Evolutionary conservation across 2,113 vertebrate genomes (phyloP).

Genomic region (Phyllostomus discolor): DNA sequence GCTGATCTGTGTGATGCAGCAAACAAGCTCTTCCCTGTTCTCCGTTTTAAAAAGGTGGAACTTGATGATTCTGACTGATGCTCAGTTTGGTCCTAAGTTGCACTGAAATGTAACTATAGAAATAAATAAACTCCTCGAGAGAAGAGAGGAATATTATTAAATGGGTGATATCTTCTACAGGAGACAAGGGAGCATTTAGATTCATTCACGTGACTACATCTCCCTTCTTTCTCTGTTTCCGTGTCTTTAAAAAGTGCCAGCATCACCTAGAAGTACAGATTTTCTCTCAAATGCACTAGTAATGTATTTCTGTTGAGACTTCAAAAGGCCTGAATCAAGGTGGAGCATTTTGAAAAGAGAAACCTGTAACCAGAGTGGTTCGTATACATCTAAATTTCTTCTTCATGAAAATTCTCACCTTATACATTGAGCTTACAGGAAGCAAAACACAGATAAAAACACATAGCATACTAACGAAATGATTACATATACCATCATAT

Average conservation of each 20-base stretch:
- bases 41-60: background rate
- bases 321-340: background rate
- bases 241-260: background rate
- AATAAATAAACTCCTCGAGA: background rate
- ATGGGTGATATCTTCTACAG: background rate
- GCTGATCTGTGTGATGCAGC: background rate
- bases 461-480: background rate
- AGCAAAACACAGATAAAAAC: background rate
- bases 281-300: background rate
- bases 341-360: slow-evolving; percentile 9
- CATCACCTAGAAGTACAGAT: background rate
- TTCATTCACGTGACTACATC: background rate
- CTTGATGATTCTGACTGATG: background rate
- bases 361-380: background rate
- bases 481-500: background rate
- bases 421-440: background rate
- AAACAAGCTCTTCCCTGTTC: background rate
- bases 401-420: background rate
- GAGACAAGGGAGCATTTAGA: background rate
- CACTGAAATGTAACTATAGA: background rate
- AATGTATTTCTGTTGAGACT: slow-evolving; percentile 26
- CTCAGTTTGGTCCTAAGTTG: background rate
- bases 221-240: background rate
- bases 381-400: background rate
- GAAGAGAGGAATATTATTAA: background rate